phyloP scores from a whole-genome alignment of 1,140 invertebrate genomes.

The Lanistes nyassanus region DNA sequence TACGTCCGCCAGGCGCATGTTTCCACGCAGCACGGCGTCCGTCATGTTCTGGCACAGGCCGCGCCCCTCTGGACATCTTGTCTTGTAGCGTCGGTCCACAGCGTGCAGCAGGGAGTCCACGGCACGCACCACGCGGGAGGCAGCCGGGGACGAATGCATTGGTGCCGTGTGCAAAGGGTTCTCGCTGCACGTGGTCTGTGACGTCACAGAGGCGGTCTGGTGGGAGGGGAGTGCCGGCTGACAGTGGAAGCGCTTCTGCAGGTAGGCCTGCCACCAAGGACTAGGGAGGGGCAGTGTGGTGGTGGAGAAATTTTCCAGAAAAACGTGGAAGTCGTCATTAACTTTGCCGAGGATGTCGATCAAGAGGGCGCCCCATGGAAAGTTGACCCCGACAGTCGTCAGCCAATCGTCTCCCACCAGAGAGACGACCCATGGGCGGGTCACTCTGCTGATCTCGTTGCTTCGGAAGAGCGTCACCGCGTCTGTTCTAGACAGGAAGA shows the following conservation, averaged over 20 bases:
- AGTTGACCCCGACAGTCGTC: conserved; percentile 24
- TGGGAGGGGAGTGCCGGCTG: background rate
- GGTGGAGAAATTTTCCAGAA: conserved; percentile 25
- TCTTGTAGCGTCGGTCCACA: conserved; percentile 31
- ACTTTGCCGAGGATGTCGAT: conserved; percentile 39
- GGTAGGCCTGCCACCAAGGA: conserved; percentile 26
- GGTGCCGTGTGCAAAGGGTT: conserved; percentile 15
- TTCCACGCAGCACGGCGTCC: background rate
- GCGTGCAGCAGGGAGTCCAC: conserved; percentile 45
- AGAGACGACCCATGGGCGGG: conserved; percentile 44
- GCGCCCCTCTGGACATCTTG: conserved; percentile 33
- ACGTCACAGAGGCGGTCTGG: background rate
- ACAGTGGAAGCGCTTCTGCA: conserved; percentile 15
- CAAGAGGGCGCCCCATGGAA: conserved; percentile 46
- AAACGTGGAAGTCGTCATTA: conserved; percentile 37
- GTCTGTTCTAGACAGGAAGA: conserved; percentile 34
- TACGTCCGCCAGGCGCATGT: background rate
- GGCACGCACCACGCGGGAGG: conserved; percentile 33
- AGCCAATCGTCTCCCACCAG: conserved; percentile 42
- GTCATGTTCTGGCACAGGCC: conserved; percentile 45
- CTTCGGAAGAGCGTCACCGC: conserved; percentile 37
- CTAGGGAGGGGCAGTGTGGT: background rate
- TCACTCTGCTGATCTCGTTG: conserved; percentile 23
- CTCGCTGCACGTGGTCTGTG: conserved; percentile 5
- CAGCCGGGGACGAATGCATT: conserved; percentile 6